Evolutionary conservation across 2,888 invertebrate species (phyloP).

Genomic region (Empis livida): DNA sequence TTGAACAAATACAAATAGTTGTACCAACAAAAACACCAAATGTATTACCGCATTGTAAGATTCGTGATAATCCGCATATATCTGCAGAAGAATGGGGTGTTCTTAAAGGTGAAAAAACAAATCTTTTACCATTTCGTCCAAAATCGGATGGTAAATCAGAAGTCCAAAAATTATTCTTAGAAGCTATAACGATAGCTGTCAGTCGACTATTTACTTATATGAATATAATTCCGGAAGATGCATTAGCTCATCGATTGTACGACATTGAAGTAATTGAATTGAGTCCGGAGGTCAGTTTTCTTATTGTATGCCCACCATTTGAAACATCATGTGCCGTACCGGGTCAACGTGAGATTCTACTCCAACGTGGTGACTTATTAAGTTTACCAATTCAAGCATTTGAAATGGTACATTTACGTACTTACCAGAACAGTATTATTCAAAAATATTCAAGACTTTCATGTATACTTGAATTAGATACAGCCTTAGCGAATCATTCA

Average conservation of each 20-base stretch:
- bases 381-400: slow-evolving; percentile 88
- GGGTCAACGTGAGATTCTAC: slow-evolving; percentile 69
- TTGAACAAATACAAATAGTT: slow-evolving; percentile 86
- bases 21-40: slow-evolving; percentile 89
- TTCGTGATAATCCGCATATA: slow-evolving; percentile 90
- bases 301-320: slow-evolving; percentile 83
- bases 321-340: slow-evolving; percentile 88
- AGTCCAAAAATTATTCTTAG: slow-evolving; percentile 68
- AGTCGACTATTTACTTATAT: slow-evolving; percentile 66
- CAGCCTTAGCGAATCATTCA: slow-evolving; percentile 80
- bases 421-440: slow-evolving; percentile 84
- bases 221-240: slow-evolving; percentile 60
- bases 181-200: slow-evolving; percentile 59
- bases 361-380: slow-evolving; percentile 73
- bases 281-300: slow-evolving; percentile 77
- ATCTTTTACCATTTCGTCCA: slow-evolving; percentile 29
- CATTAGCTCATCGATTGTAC: slow-evolving; percentile 67
- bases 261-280: slow-evolving; percentile 90
- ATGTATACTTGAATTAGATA: slow-evolving; percentile 85
- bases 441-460: slow-evolving; percentile 85
- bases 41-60: slow-evolving; percentile 84
- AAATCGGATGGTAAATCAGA: slow-evolving; percentile 47
- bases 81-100: slow-evolving; percentile 96
- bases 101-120: slow-evolving; percentile 50
- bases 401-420: slow-evolving; percentile 88